A percentile compares a stretch with the other conserved stretches of the same genome.
These are phyloP conservation scores for zebrafish (Danio rerio) DNA, from an alignment of 2,113 vertebrate species.

Conservation along the genomic window DNA sequence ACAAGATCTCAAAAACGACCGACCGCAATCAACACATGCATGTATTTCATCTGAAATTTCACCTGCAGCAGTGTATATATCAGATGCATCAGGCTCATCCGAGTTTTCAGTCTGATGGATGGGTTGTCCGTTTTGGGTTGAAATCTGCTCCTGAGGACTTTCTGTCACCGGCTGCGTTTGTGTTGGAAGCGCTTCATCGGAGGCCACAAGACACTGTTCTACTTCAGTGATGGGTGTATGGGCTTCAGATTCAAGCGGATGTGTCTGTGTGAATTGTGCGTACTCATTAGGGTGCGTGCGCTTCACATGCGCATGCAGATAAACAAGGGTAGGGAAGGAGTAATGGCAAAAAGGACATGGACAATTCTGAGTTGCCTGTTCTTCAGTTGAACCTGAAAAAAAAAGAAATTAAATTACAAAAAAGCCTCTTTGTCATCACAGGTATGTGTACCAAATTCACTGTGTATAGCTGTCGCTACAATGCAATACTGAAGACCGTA, in stretches of 20 bases:
- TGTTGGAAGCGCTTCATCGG: constrained; percentile 42
- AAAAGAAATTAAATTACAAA: background rate
- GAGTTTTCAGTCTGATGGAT: constrained; percentile 19
- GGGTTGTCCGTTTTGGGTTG: background rate
- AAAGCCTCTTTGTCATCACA: background rate
- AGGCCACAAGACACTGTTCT: constrained; percentile 45
- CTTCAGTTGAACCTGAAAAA: constrained; percentile 55
- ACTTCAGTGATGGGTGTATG: background rate
- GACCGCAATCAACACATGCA: constrained; percentile 57
- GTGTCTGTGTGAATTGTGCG: constrained; percentile 22
- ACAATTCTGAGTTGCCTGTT: constrained; percentile 59
- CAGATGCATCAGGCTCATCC: background rate
- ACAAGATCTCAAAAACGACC: constrained; percentile 52
- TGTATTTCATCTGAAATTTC: constrained; percentile 23
- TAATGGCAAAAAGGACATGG: constrained; percentile 71
- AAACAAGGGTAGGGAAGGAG: constrained; percentile 73
- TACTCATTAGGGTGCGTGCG: constrained; percentile 59
- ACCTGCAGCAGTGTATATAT: background rate
- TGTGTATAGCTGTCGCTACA: too few relatives aligned
- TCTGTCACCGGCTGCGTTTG: constrained; percentile 41
- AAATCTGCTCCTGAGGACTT: constrained; percentile 26
- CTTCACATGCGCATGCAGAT: constrained; percentile 70
- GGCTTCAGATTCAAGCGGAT: constrained; percentile 9
- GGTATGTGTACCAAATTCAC: background rate
- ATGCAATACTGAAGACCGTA: too few relatives aligned